Conservation (phyloP, 1,140 invertebrate species). For the Zaprionus tsacasi region DNA sequence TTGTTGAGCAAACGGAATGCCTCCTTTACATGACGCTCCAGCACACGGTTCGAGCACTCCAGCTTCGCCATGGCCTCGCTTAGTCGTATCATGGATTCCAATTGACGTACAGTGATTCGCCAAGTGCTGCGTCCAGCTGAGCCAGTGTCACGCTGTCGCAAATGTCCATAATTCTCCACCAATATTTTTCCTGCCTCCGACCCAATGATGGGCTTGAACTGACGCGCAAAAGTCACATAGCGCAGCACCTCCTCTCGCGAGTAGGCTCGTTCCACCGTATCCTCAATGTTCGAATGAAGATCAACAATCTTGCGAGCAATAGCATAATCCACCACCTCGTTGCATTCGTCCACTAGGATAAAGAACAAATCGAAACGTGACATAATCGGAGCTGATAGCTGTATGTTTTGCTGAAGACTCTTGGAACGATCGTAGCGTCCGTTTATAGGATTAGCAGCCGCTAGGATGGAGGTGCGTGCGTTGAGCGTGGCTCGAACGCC, state of each 20-base stretch:
- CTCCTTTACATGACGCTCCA: slow-evolving; percentile 95
- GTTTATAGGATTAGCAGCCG: slow-evolving; percentile 99
- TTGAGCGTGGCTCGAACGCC: slow-evolving; percentile 99
- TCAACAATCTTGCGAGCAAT: slow-evolving; percentile 98
- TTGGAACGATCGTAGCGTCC: slow-evolving; percentile 98
- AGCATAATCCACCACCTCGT: slow-evolving; percentile 97
- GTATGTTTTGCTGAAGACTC: slow-evolving; percentile 97
- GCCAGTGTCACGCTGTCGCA: slow-evolving; percentile 93
- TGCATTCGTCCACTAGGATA: slow-evolving; percentile 97
- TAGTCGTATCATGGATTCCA: slow-evolving; percentile 98
- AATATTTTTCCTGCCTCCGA: slow-evolving; percentile 93
- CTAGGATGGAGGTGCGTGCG: slow-evolving; percentile 98
- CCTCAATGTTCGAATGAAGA: slow-evolving; percentile 93
- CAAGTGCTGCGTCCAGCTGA: slow-evolving; percentile 91
- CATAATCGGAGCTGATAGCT: slow-evolving; percentile 98
- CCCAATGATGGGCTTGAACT: slow-evolving; percentile 97
- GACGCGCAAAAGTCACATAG: slow-evolving; percentile 98
- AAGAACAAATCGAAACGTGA: slow-evolving; percentile 99
- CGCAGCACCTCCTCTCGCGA: slow-evolving; percentile 94
- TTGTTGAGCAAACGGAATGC: slow-evolving; percentile 97
- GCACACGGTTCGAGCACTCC: slow-evolving; percentile 96
- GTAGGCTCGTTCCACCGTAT: slow-evolving; percentile 92
- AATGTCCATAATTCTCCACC: slow-evolving; percentile 94
- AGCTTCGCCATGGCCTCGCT: slow-evolving; percentile 98
- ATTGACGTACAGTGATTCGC: slow-evolving; percentile 99